Evolutionary conservation across 2,888 invertebrate genomes (phyloP), one percentile per base, ranked within the genome.

Genomic region (Drosophila subquinaria): DNA sequence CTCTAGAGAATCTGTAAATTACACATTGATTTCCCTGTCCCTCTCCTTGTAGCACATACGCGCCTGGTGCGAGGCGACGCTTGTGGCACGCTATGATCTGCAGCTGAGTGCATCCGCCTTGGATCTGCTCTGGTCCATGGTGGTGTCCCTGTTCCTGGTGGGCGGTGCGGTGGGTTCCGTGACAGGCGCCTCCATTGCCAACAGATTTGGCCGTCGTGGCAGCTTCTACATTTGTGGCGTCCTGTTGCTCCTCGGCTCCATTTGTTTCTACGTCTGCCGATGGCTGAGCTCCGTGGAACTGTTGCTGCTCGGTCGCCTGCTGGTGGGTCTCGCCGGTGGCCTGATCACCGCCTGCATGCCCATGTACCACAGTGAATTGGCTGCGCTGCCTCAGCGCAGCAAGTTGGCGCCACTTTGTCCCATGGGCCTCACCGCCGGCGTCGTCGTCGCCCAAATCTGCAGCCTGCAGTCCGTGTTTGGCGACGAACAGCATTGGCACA

Each of bases 91-190:
- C 23, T 96, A 95, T 92, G 94, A 94, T 56, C 84, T 94, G 2
- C 82, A 91, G 0, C 90, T 97, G 20, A 92, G 92, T 38, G 86
- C 93, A 0, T 86, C 89, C 0, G 61, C 72, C 81, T 91, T 97
- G 79, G 94, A 95, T 68, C 91, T 96, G 53, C 91, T 97, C 10
- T 98, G 97, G 97, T 95, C 97, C 3, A 93, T 94, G 4, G 94
- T 97, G 27, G 97, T 98, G 5, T 96, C 98, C 15, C 95, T 98
- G 71, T 98, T 97, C 92, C 94, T 98, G 20, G 95, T 98, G 11
- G 98, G 98, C 9, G 98, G 98, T 35, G 96, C 97, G 77, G 93
- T 96, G 20, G 98, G 98, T 0, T 98, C 98, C 1, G 93, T 98
- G 45, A 93, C 95, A 0, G 97, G 97, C 0, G 96, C 97, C 23